Evolutionary conservation across 2,888 invertebrate species (phyloP).

Genomic region (Mystacides longicornis): DNA sequence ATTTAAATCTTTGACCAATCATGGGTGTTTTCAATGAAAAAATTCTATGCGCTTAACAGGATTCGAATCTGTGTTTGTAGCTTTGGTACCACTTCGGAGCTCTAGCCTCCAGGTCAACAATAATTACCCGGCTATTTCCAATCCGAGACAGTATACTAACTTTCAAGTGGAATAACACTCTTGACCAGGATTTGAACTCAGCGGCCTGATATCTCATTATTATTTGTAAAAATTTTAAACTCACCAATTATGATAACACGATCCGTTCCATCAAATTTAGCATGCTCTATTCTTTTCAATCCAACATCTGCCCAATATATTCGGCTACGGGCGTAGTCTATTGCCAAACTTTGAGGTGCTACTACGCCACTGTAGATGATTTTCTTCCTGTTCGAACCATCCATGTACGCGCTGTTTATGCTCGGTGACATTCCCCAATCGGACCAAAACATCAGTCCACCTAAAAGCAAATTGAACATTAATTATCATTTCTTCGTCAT

Average conservation of each 20-base stretch:
- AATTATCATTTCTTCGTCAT: not conserved
- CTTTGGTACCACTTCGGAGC: too few relatives aligned
- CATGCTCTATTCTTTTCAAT: constrained; percentile 69
- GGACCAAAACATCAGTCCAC: constrained; percentile 83
- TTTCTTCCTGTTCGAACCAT: constrained; percentile 61
- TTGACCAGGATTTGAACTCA: too few relatives aligned
- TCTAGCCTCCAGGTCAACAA: too few relatives aligned
- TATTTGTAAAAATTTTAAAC: too few relatives aligned
- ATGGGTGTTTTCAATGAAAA: too few relatives aligned
- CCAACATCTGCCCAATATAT: constrained; percentile 87
- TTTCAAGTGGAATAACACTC: too few relatives aligned
- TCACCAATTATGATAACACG: constrained; percentile 60
- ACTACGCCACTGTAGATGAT: constrained; percentile 63
- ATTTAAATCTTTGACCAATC: too few relatives aligned
- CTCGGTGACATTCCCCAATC: constrained; percentile 78
- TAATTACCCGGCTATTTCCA: too few relatives aligned
- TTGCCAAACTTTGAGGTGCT: constrained; percentile 80
- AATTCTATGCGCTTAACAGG: too few relatives aligned
- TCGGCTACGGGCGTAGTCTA: constrained; percentile 64
- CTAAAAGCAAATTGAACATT: constrained; percentile 41
- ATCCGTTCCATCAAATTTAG: constrained; percentile 68
- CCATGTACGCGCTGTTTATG: constrained; percentile 84
- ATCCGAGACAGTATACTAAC: too few relatives aligned
- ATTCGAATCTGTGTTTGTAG: too few relatives aligned
- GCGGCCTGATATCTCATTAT: too few relatives aligned